A percentile compares a stretch with the other conserved stretches of the same genome.
These are phyloP conservation scores for Globodera ellingtonae DNA, from an alignment of 1,140 invertebrate species.

Conservation along the genomic window DNA sequence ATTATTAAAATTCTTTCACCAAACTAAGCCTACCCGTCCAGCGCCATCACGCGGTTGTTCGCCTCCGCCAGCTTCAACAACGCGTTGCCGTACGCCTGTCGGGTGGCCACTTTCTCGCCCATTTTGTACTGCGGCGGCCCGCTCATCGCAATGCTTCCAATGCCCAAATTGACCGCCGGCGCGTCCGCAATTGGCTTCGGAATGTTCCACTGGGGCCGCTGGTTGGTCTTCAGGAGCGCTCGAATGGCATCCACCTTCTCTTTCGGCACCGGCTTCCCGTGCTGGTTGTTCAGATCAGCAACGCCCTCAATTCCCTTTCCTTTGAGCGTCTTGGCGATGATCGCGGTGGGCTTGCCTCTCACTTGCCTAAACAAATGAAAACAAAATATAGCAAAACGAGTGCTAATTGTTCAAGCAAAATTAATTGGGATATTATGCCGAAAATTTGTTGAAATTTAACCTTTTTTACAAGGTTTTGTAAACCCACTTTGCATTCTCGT, in stretches of 20 bases:
- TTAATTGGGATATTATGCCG: too few species aligned
- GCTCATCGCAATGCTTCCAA: slow-evolving; percentile 75
- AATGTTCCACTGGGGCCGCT: slow-evolving; percentile 68
- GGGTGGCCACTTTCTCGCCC: slow-evolving; percentile 79
- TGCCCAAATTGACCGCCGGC: slow-evolving; percentile 72
- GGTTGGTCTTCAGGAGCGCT: slow-evolving; percentile 71
- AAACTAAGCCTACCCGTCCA: slow-evolving; percentile 47
- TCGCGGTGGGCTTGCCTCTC: slow-evolving; percentile 84
- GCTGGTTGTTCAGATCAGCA: slow-evolving; percentile 92
- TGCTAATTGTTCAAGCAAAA: too few species aligned
- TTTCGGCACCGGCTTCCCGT: slow-evolving; percentile 88
- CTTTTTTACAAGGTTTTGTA: not conserved
- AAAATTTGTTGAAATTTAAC: not conserved
- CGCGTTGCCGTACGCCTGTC: slow-evolving; percentile 89
- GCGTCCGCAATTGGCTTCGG: slow-evolving; percentile 75
- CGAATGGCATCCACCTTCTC: slow-evolving; percentile 78
- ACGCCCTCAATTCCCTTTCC: slow-evolving; percentile 81
- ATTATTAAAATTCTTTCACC: too few species aligned
- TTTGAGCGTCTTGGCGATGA: slow-evolving; percentile 94
- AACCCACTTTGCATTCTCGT: slow-evolving; percentile 41
- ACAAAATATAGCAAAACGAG: not conserved
- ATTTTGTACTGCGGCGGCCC: slow-evolving; percentile 81
- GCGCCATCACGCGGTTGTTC: slow-evolving; percentile 72
- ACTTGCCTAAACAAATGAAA: slow-evolving; percentile 66
- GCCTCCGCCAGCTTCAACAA: slow-evolving; percentile 82